Evolutionary conservation across 2,113 vertebrate species (phyloP).

Genomic region (Halichoerus grypus): DNA sequence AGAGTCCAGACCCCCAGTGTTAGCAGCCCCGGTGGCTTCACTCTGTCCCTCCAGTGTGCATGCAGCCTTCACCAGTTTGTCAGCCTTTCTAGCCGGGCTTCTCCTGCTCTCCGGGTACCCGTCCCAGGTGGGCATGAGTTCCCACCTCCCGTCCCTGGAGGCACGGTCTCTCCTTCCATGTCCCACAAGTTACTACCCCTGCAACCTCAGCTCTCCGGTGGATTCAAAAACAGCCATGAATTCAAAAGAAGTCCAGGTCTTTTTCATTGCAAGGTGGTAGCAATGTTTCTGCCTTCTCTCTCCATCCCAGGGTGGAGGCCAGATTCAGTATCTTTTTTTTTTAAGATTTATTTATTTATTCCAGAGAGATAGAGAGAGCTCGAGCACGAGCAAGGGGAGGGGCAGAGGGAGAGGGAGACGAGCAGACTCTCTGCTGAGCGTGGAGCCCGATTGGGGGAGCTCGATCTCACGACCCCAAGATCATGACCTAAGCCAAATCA

Average conservation of each 20-base stretch:
- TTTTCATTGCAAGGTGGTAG: background rate
- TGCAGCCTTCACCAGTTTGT: rapidly evolving
- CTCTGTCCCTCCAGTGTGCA: rapidly evolving
- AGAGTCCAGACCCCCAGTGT: background rate
- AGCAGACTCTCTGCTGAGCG: background rate
- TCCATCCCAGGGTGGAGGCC: background rate
- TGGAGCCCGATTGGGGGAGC: rapidly evolving
- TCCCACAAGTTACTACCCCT: background rate
- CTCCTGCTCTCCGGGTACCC: rapidly evolving
- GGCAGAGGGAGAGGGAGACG: background rate
- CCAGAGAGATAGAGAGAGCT: background rate
- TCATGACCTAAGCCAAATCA: background rate
- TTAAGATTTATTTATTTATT: background rate
- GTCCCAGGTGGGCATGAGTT: rapidly evolving
- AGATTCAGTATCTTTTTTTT: background rate
- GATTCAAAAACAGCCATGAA: background rate
- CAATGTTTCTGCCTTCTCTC: too few relatives aligned
- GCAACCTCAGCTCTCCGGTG: rapidly evolving
- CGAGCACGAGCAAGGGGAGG: background rate
- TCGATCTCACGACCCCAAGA: background rate
- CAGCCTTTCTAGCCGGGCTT: rapidly evolving
- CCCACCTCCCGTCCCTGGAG: background rate
- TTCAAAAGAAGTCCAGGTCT: background rate
- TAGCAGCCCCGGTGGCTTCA: background rate
- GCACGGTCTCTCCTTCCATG: too few relatives aligned